These are phyloP conservation scores for Ophion costatus DNA, from an alignment of 2,888 invertebrate genomes.

Conservation along the genomic window DNA sequence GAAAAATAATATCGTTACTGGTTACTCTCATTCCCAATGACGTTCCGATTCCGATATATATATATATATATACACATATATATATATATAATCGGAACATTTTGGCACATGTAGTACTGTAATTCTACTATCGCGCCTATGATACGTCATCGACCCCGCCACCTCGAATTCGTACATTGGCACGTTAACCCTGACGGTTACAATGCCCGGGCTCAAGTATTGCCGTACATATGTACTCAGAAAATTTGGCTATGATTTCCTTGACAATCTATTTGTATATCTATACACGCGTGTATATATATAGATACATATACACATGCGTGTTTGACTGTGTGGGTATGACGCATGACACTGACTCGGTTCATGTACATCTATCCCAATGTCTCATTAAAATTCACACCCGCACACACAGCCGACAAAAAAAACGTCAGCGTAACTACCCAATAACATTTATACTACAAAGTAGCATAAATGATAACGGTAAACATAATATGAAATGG, in stretches of 20 bases:
- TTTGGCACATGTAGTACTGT: not conserved
- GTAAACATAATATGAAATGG: not conserved
- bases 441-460: not conserved
- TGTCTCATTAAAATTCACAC: not conserved
- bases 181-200: slow-evolving; percentile 66
- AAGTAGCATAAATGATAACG: not conserved
- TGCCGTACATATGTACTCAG: slow-evolving; percentile 5
- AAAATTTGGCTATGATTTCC: slow-evolving; percentile 38
- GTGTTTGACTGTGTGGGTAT: not conserved
- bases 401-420: not conserved
- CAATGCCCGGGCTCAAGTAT: slow-evolving; percentile 45
- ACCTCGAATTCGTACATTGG: slow-evolving; percentile 64
- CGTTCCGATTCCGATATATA: no score
- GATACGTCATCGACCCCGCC: slow-evolving; percentile 58
- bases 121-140: slow-evolving; percentile 16
- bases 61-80: no score
- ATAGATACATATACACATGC: not conserved
- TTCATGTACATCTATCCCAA: slow-evolving; percentile 38
- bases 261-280: not conserved
- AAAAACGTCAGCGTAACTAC: not conserved
- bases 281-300: not conserved
- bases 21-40: no score
- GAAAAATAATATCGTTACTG: no score
- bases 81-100: not conserved
- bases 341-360: not conserved